Base-by-base conservation (phyloP, 30 jellyfish, hydroid and myxozoan species). In the Haliclystus octoradiatus region DNA sequence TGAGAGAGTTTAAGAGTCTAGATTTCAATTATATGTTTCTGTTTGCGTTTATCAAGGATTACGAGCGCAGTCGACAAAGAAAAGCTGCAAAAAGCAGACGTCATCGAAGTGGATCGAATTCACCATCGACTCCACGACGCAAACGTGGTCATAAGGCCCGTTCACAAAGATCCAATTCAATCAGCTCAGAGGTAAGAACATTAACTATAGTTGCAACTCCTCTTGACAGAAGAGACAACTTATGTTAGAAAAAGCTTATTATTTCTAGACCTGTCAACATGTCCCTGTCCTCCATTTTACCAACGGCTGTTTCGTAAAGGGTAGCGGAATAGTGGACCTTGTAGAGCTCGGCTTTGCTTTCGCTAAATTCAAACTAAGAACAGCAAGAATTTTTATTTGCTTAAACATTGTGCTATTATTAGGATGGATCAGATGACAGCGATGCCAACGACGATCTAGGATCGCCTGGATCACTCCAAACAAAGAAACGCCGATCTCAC, bases 121-220 rank as follows among this genome's bases (percentile, higher is more conserved):
- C 90, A 14, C 90, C 90, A 0, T 27, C 26, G 19, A 80, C 84
- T n/a, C 93, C 93, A 33, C 26, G 73, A 15, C 46, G 84, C 27
- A 80, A 72, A 74, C 46, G 66, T 22, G 46, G 78, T 32, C 80
- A 80, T 47, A 65, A 77, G 2, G 65, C 65, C 12, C 32, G 52
- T 19, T 31, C 73, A 3, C 46, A 77, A 24, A 57, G 84, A 62
- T 80, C 93, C 14, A 33, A 0, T 1, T 80, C 93, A 1, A 50
- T 0, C 1, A 67, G 76, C n/a, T 14, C 52, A 12, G 26, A 35
- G n/a, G 92, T 78, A 49, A 5, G 57, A 40, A 40, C 57, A 19
- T n/a, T n/a, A n/a, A n/a, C n/a, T n/a, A n/a, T n/a, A n/a, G n/a
- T n/a, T n/a, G n/a, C n/a, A n/a, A n/a, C n/a, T n/a, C n/a, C n/a